phyloP scores from a whole-genome alignment of 1,140 invertebrate genomes.

The Brachystomella parvula region DNA sequence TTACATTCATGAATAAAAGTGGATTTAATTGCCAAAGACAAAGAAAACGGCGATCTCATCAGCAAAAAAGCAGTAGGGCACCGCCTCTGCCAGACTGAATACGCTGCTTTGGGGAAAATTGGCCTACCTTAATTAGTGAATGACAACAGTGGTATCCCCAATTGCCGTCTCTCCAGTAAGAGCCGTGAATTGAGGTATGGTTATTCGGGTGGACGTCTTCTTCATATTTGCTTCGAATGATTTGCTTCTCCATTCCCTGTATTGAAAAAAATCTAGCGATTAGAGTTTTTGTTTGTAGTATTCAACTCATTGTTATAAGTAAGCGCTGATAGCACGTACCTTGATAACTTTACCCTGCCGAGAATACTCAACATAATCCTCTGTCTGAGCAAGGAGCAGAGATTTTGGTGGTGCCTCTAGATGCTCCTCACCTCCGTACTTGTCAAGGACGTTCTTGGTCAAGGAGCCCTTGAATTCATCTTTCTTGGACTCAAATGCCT shows the following conservation, averaged over 20 bases:
- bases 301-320: not conserved
- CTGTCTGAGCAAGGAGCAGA: conserved; percentile 85
- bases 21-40: too few species aligned
- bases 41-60: too few species aligned
- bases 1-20: too few species aligned
- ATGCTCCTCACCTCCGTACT: conserved; percentile 89
- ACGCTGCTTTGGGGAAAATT: too few species aligned
- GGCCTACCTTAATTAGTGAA: conserved; percentile 76
- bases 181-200: conserved; percentile 91
- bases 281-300: not conserved
- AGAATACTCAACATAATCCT: conserved; percentile 94
- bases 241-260: conserved; percentile 72
- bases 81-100: too few species aligned
- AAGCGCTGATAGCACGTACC: conserved; percentile 28
- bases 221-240: conserved; percentile 83
- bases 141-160: conserved; percentile 98
- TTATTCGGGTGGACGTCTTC: conserved; percentile 90
- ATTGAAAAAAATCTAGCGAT: conserved; percentile 5
- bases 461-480: conserved; percentile 70
- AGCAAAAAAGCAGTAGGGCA: too few species aligned
- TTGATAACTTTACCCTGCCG: conserved; percentile 76
- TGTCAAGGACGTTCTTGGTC: conserved; percentile 68
- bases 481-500: conserved; percentile 83
- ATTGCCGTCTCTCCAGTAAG: conserved; percentile 78
- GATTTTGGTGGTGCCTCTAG: conserved; percentile 74